Evolutionary conservation across 2,888 invertebrate species (phyloP), one percentile per base, ranked within the genome.

Genomic region (Tetanocera ferruginea): DNA sequence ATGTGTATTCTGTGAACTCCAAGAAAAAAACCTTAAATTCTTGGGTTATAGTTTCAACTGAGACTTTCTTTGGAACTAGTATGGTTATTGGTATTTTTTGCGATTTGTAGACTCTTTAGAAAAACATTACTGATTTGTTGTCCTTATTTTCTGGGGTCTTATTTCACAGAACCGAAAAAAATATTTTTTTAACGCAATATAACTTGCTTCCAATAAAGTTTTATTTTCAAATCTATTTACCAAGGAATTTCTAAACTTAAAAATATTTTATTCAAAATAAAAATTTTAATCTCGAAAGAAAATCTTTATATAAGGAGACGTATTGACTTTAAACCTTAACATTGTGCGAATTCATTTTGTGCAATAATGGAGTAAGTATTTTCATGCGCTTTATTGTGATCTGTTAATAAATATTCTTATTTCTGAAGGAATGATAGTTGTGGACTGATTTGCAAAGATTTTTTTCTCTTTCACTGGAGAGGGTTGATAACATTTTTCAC

Each of bases 401-500:
- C 8, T 31, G 31, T 37, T 31, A n/a, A 3, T n/a, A 37, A n/a
- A 17, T 66, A 37, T 34, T 66, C 17, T 31, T 5, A 11, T 66
- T 66, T n/a, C 49, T 62, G 14, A 49, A 25, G n/a, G 49, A 37
- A 49, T 25, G 17, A 9, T 31, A 31, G 28, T 34, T 34, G 34
- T 64, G 17, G 64, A 51, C 43, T 3, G 14, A 17, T 62, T 28
- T 64, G 25, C n/a, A 49, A n/a, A 28, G 62, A 78, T 55, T 93
- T 93, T 84, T 82, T 92, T 19, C 88, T 90, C 19, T 90, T 93
- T 79, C 95, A 95, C 87, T 95, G 95, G 95, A 93, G 92, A 86
- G 92, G 94, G 0, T 82, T 94, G 0, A 90, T 95, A 77, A 91
- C 94, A n/a, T 88, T 94, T 25, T 71, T 93, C 31, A 93, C 93